Evolutionary conservation across 2,888 invertebrate genomes (phyloP).

Genomic region (Microctonus brassicae): DNA sequence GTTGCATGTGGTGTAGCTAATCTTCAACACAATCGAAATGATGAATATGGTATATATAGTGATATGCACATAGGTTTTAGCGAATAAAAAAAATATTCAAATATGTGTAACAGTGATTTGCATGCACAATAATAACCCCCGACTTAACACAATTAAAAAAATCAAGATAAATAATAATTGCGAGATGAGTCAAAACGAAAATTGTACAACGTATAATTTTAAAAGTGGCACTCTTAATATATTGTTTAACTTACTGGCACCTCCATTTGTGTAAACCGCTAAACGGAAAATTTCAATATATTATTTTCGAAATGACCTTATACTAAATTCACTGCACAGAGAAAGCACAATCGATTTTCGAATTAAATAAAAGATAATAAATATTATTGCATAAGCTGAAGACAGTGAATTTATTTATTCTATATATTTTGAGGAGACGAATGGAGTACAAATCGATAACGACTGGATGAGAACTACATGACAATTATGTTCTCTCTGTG

Average conservation of each 20-base stretch:
- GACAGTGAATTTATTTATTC: no score
- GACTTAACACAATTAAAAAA: no score
- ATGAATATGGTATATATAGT: no score
- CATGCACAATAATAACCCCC: no score
- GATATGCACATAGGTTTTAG: no score
- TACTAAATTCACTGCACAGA: background rate
- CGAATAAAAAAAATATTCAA: no score
- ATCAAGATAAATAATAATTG: conserved; percentile 38
- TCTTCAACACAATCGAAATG: background rate
- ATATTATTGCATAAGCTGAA: background rate
- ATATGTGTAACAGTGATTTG: background rate
- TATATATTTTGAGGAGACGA: no score
- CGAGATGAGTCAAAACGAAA: background rate
- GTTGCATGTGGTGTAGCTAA: background rate
- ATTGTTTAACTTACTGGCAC: conserved; percentile 74
- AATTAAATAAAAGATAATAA: background rate
- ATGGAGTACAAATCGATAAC: conserved; percentile 34
- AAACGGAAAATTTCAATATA: conserved; percentile 69
- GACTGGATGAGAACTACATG: conserved; percentile 15
- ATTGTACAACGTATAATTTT: conserved; percentile 45
- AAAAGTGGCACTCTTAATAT: conserved; percentile 65
- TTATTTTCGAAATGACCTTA: conserved; percentile 46
- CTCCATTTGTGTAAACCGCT: conserved; percentile 84
- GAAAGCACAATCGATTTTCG: conserved; percentile 3
- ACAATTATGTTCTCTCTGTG: conserved; percentile 22